A percentile compares a stretch with the other conserved stretches of the same genome.
Evolutionary conservation across 2,113 vertebrate species (phyloP).

Genomic region (Tichodroma muraria): DNA sequence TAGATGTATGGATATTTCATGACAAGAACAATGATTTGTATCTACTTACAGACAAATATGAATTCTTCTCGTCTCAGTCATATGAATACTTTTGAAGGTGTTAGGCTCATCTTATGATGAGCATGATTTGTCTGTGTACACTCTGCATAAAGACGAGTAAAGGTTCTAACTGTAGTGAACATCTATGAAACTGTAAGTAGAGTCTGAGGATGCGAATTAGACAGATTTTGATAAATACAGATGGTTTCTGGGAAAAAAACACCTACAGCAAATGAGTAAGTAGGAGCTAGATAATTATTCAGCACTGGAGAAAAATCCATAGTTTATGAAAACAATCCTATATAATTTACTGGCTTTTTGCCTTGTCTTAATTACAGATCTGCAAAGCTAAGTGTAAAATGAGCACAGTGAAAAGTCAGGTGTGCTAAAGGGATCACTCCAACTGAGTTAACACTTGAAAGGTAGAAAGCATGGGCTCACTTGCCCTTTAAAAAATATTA

Average conservation of each 20-base stretch:
- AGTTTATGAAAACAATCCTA: background rate
- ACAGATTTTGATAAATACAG: background rate
- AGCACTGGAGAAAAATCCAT: background rate
- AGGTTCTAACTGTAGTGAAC: background rate
- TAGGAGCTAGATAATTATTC: background rate
- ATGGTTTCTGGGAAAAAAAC: background rate
- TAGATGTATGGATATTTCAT: background rate
- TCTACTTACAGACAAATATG: background rate
- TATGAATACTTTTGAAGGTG: background rate
- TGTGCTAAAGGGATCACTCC: background rate
- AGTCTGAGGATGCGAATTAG: background rate
- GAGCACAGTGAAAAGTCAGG: background rate
- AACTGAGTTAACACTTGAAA: background rate
- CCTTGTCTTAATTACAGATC: background rate
- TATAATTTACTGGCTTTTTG: background rate
- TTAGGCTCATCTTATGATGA: background rate
- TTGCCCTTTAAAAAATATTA: background rate
- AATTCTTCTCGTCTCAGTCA: background rate
- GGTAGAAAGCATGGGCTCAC: background rate
- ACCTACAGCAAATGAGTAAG: background rate
- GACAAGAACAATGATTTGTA: background rate
- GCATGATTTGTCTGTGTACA: background rate
- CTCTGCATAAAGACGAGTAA: background rate
- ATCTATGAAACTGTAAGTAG: background rate
- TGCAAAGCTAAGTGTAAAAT: background rate